Conservation (phyloP, 2,113 vertebrate species). For the Dasyornis broadbenti region DNA sequence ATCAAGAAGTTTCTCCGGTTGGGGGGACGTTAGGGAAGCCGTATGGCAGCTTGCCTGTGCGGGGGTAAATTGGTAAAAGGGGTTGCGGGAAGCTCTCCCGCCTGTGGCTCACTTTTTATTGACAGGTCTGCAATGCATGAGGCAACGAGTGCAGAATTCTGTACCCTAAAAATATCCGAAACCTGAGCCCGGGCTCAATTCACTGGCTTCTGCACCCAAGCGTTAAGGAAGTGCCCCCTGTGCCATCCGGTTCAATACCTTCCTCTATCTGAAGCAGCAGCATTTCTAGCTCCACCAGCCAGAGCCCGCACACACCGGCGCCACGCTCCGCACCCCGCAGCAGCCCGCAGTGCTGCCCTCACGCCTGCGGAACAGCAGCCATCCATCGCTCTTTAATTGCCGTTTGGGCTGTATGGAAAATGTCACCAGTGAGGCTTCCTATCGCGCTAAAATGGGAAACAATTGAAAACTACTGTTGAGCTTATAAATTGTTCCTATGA, state of each 20-base stretch:
- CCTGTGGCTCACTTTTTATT: not conserved
- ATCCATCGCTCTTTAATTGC: not conserved
- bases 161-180: too few relatives aligned
- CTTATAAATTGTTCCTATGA: not conserved
- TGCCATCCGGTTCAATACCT: fast-evolving
- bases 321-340: fast-evolving
- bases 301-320: not conserved
- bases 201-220: not conserved
- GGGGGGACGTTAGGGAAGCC: not conserved
- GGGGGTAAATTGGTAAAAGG: too few relatives aligned
- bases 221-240: not conserved
- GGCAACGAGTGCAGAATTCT: fast-evolving
- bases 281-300: not conserved
- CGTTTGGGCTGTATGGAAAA: not conserved
- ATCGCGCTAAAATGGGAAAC: not conserved
- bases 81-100: not conserved
- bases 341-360: not conserved
- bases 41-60: not conserved
- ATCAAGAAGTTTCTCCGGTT: not conserved
- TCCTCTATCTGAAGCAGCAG: fast-evolving
- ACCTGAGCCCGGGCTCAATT: not conserved
- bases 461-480: not conserved
- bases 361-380: not conserved
- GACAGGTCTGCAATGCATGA: fast-evolving
- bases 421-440: not conserved